A percentile compares a stretch with the other conserved stretches of the same genome.
phyloP scores from a whole-genome alignment of 2,797 vertebrate genomes.

The Sus cebifrons region DNA sequence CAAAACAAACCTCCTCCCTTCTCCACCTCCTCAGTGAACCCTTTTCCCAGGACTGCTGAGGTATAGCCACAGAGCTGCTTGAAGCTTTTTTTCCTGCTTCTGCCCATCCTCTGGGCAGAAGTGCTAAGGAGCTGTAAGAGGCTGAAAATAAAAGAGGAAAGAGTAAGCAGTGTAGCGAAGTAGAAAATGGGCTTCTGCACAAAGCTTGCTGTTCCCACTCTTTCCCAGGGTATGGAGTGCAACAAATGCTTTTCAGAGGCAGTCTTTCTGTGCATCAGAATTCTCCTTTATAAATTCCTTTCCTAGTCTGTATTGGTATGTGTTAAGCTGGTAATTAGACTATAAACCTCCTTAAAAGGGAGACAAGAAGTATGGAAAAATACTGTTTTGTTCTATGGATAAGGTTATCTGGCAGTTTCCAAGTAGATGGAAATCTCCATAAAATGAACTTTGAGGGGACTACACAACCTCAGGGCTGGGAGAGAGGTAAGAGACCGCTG shows the following conservation, averaged over 20 bases:
- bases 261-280: neutral
- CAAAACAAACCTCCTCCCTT: neutral
- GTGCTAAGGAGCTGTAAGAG: constrained; percentile 33
- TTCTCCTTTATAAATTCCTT: constrained; percentile 34
- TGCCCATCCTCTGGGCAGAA: constrained; percentile 7
- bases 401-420: constrained; percentile 15
- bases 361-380: constrained; percentile 48
- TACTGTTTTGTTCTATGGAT: neutral
- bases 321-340: constrained; percentile 45
- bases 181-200: constrained; percentile 2
- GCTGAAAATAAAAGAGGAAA: constrained; percentile 27
- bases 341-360: neutral
- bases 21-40: neutral
- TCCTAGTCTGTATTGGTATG: constrained; percentile 11
- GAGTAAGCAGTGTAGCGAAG: neutral
- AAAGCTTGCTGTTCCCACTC: neutral
- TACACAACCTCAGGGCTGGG: neutral
- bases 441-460: constrained; percentile 5
- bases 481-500: neutral
- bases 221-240: neutral
- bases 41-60: neutral
- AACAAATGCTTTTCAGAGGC: neutral
- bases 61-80: constrained; percentile 8
- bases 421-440: neutral
- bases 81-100: neutral